Percentiles rank a stretch among this genome's conserved stretches.
Evolutionary conservation across 2,888 invertebrate species (phyloP).

Genomic region (Erebia ligea): DNA sequence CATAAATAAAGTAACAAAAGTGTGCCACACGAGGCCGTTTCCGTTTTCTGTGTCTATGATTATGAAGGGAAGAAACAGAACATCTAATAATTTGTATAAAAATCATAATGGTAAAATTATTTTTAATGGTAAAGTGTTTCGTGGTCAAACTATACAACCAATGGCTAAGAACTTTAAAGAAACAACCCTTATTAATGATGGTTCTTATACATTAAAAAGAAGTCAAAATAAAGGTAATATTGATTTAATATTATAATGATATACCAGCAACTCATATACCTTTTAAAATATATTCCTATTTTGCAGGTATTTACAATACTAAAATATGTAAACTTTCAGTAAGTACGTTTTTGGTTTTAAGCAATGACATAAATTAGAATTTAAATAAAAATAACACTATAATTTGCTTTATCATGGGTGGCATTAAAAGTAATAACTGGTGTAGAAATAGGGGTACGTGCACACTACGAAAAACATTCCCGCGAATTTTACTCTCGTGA

Average conservation of each 20-base stretch:
- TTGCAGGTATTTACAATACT: slow-evolving; percentile 6
- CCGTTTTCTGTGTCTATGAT: slow-evolving; percentile 11
- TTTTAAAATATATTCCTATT: neutral
- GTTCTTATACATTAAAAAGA: slow-evolving; percentile 2
- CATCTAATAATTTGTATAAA: neutral
- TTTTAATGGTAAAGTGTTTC: neutral
- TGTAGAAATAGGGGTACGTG: too few species aligned
- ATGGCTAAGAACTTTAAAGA: neutral
- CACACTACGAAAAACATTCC: too few species aligned
- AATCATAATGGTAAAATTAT: neutral
- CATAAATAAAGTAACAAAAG: neutral
- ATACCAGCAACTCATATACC: neutral
- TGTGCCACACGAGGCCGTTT: neutral
- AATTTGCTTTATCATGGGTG: too few species aligned
- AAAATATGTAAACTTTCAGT: neutral
- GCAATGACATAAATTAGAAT: too few species aligned
- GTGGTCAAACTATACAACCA: neutral
- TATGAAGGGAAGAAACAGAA: neutral
- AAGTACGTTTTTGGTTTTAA: neutral
- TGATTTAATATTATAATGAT: neutral
- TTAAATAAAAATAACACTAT: too few species aligned
- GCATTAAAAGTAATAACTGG: too few species aligned
- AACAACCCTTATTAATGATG: neutral
- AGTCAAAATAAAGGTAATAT: slow-evolving; percentile 4
- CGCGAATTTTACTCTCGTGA: too few species aligned